A percentile compares a stretch with the other conserved stretches of the same genome.
phyloP scores from a whole-genome alignment of 2,113 vertebrate species.

The Charadrius vociferus region DNA sequence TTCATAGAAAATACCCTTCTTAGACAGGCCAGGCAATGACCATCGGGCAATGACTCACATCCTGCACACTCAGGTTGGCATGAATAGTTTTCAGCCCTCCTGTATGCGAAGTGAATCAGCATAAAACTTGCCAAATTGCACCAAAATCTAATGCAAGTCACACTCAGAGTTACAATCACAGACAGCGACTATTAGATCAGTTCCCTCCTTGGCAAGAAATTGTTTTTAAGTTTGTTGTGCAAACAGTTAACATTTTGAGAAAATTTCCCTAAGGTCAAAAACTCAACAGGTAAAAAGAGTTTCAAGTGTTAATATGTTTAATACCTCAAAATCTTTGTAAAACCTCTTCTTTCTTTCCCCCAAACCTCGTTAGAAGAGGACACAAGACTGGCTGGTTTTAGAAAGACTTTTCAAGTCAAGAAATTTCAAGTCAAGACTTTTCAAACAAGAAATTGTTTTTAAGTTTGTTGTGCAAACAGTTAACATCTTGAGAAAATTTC shows the following conservation, averaged over 20 bases:
- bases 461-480: not conserved
- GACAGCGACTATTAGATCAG: not conserved
- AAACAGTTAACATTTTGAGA: not conserved
- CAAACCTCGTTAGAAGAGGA: not conserved
- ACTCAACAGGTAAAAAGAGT: not conserved
- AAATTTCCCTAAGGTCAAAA: not conserved
- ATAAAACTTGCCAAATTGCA: conserved; percentile 1
- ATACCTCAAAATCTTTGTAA: not conserved
- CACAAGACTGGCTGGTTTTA: not conserved
- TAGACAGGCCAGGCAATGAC: not conserved
- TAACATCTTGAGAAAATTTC: not conserved
- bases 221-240: not conserved
- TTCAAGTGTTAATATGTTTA: not conserved
- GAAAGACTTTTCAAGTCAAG: too few relatives aligned
- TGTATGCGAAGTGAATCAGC: not conserved
- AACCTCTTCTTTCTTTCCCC: not conserved
- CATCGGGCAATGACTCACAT: not conserved
- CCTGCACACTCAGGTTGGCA: not conserved
- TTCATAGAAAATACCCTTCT: not conserved
- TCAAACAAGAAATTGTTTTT: not conserved
- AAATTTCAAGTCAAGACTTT: too few relatives aligned
- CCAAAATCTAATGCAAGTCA: not conserved
- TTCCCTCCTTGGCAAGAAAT: not conserved
- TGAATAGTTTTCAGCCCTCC: not conserved
- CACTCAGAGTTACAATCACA: not conserved